Evolutionary conservation across 2,113 vertebrate species (phyloP).

Genomic region (Tupaia chinensis): DNA sequence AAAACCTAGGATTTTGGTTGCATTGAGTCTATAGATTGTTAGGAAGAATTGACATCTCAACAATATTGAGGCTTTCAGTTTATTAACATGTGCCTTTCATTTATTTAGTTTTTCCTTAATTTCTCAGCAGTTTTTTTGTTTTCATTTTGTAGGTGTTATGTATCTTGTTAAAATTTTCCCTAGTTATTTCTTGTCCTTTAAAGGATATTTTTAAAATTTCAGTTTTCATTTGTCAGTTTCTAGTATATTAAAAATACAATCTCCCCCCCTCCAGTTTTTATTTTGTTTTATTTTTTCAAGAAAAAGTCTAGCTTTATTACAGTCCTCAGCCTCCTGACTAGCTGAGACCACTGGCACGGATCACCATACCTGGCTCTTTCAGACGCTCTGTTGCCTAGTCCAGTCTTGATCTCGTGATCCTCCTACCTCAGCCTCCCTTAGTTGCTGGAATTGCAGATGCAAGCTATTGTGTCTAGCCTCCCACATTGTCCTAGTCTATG

Average conservation of each 20-base stretch:
- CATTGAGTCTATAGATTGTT: not conserved
- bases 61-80: not conserved
- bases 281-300: too few relatives aligned
- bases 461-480: too few relatives aligned
- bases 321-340: too few relatives aligned
- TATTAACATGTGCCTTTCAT: not conserved
- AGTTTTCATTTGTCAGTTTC: not conserved
- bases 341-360: too few relatives aligned
- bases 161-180: constrained; percentile 27
- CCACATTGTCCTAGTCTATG: too few relatives aligned
- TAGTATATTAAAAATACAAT: not conserved
- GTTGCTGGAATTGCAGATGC: too few relatives aligned
- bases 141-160: not conserved
- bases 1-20: not conserved
- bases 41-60: not conserved
- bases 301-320: too few relatives aligned
- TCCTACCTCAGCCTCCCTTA: too few relatives aligned
- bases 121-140: constrained; percentile 36
- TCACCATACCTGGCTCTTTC: too few relatives aligned
- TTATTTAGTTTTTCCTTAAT: not conserved
- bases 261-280: too few relatives aligned
- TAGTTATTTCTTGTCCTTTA: constrained; percentile 1
- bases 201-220: constrained; percentile 34
- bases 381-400: too few relatives aligned
- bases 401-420: too few relatives aligned